Base-by-base conservation (phyloP, 2,888 invertebrate species). In the Drosophila flavopinicola region DNA sequence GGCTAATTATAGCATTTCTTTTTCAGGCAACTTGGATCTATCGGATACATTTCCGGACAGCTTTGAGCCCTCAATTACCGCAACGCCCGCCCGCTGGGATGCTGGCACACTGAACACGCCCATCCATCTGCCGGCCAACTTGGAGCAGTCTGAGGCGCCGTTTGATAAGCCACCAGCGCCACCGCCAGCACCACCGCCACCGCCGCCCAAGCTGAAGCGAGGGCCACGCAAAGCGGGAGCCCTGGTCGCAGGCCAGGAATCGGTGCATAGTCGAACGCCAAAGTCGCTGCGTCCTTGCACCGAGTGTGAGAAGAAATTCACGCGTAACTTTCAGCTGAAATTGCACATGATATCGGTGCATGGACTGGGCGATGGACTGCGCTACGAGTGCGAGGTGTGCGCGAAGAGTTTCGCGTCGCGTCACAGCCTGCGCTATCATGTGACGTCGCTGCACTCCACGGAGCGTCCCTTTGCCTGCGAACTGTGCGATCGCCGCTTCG, bases 261-360 rank as follows among this genome's bases (percentile, higher is more conserved):
- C n/a, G n/a, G n/a, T n/a, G n/a, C 38, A 30, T 0, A 9, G 52
- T 1, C 24, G 29, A 9, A 20, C 60, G 0, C 73, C 69, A 0
- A 82, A 84, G 25, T 78, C 88, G 0, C 24, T 77, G 24, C 72
- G 80, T 42, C 71, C 70, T 0, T 89, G 89, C 38, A 11, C 73
- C 17, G 75, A 85, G 45, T 89, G 89, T 23, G 88, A 88, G 13
- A 89, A 89, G 59, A 88, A 89, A 39, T 89, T 89, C 42, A 89
- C 89, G 3, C 88, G 89, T 0, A 89, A 89, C 33, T 89, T 89
- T 47, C 89, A 89, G 30, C 48, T 89, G 0, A 88, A 85, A 33
- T 37, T 87, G 20, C 89, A 89, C 44, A 66, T 89, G 66, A 86
- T 78, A 32, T 87, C 89, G 6, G 83, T 89, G 15, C 89, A 89